Evolutionary conservation across 2,797 vertebrate species (phyloP).

Genomic region (Diceros bicornis): DNA sequence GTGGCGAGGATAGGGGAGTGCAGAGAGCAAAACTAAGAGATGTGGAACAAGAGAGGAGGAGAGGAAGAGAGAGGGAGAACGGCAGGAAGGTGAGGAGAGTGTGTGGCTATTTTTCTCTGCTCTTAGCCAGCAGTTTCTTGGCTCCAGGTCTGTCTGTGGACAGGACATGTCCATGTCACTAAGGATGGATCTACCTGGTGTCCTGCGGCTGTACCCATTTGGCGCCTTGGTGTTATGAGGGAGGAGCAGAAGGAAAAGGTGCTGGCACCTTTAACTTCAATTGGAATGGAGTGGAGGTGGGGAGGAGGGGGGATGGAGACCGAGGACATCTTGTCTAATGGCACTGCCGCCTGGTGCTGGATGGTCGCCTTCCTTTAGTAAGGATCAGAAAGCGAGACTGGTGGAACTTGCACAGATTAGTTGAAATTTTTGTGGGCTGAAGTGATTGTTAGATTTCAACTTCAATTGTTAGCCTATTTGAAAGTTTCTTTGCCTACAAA

Average conservation of each 20-base stretch:
- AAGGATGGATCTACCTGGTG: neutral
- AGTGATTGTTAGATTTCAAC: constrained; percentile 1
- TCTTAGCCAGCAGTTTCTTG: neutral
- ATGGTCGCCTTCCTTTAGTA: neutral
- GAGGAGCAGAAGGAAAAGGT: neutral
- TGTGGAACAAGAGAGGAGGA: neutral
- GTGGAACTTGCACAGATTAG: neutral
- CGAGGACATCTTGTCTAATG: neutral
- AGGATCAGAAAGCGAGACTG: neutral
- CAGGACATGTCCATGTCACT: neutral
- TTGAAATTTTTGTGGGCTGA: neutral
- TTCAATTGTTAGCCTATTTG: neutral
- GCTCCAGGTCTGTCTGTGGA: neutral
- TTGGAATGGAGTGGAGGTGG: neutral
- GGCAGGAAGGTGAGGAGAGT: neutral
- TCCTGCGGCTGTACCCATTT: too few relatives aligned
- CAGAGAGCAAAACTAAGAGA: neutral
- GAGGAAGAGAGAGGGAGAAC: neutral
- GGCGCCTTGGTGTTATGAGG: neutral
- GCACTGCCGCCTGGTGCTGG: neutral
- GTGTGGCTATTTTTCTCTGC: neutral
- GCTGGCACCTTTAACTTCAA: neutral
- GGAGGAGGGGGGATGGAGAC: neutral
- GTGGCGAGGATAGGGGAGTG: neutral
- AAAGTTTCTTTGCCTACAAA: constrained; percentile 46